Percentiles rank a stretch among this genome's conserved stretches.
Conservation (phyloP, 2,113 vertebrate species). For the Myanophis thanlyinensis region DNA sequence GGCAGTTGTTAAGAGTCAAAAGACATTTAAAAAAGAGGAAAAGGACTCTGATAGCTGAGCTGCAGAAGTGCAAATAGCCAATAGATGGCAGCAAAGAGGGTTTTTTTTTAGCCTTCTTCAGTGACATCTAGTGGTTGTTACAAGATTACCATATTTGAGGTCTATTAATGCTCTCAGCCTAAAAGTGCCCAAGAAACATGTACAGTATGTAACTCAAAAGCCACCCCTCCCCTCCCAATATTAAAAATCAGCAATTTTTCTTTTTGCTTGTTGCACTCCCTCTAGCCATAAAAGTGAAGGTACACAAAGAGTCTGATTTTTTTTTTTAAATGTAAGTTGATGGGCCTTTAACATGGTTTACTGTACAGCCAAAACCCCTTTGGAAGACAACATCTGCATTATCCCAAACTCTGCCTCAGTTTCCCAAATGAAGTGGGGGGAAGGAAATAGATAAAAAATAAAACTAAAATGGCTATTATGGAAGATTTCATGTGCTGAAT, state of each 20-base stretch:
- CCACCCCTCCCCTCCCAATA: background rate
- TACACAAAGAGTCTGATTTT: too few relatives aligned
- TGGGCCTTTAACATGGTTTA: background rate
- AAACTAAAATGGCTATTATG: background rate
- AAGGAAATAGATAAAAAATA: background rate
- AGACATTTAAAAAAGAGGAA: background rate
- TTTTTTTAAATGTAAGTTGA: background rate
- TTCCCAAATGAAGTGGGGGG: background rate
- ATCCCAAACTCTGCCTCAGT: background rate
- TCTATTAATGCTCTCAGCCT: too few relatives aligned
- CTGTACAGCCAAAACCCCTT: background rate
- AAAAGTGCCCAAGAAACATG: background rate
- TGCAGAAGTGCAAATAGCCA: background rate
- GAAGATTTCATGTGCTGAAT: background rate
- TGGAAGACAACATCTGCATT: background rate
- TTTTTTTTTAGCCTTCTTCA: background rate
- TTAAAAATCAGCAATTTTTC: background rate
- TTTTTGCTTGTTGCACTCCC: too few relatives aligned
- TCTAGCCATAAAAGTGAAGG: background rate
- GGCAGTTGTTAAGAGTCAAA: background rate
- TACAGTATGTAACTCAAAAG: background rate
- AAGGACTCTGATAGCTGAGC: background rate
- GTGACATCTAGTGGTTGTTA: background rate
- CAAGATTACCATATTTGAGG: background rate
- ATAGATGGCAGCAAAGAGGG: background rate